Base-by-base conservation (phyloP, 2,888 invertebrate genomes). In the Exocentrus adspersus region DNA sequence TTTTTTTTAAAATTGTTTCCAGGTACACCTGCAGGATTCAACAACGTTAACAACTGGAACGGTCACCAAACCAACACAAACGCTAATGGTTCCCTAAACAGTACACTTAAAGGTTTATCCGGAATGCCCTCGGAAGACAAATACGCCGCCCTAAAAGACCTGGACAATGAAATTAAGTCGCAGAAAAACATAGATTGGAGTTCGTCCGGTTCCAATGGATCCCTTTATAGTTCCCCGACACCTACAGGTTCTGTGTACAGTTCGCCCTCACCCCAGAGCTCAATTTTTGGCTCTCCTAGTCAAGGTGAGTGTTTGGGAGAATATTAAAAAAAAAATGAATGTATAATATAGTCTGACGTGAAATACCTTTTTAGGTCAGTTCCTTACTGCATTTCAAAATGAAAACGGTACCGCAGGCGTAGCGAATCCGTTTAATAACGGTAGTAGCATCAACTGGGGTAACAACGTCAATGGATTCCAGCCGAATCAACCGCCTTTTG, bases 61-160 rank as follows among this genome's bases (percentile, higher is more conserved):
- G 66, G 62, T 65, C 70, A 66, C 16, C 59, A 62, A 2, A 52
- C 24, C 12, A 54, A 30, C 20, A 17, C 46, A n/a, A 57, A 43
- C 50, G 30, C 65, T 10, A 67, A 67, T 45, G 62, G 64, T 5
- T 67, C 65, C 45, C 54, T 24, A 54, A 62, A 60, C 58, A 52
- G 10, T 58, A 65, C 61, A 19, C 45, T 59, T 28, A 65, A 58
- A 19, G 54, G 59, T 43, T 30, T 28, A 20, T 1, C 62, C 21
- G 45, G 65, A 46, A 62, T 78, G 32, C 79, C 80, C n/a, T 80
- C 88, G 78, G 93, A 92, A 85, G 97, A 98, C 84, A 91, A 94
- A 73, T 98, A 98, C 84, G 97, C 97, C 71, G 97, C 97, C 53
- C 87, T 98, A 64, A 95, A 97, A 83, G 97, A 97, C 84, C 87